phyloP scores from a whole-genome alignment of 2,113 vertebrate species.

The Microcebus griseorufus region DNA sequence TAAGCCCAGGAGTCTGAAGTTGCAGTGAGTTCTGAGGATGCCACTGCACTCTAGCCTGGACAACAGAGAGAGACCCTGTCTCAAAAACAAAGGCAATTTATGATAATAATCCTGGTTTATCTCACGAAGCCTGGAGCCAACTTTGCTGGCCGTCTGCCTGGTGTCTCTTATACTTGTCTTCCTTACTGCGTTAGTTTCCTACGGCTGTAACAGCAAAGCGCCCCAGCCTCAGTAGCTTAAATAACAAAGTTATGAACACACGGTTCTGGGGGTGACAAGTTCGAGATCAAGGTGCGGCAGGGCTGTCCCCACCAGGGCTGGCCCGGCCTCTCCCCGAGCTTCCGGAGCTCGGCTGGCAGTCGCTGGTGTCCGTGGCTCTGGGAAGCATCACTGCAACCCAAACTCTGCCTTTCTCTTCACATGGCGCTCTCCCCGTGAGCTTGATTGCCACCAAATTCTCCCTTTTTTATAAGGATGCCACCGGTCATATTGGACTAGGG shows the following conservation, averaged over 20 bases:
- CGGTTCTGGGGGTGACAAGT: not conserved
- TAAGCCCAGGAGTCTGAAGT: no score
- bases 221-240: not conserved
- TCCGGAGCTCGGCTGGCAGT: rapidly evolving
- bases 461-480: not conserved
- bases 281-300: not conserved
- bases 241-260: no score
- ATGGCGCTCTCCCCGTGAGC: rapidly evolving
- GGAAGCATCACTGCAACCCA: rapidly evolving
- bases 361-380: rapidly evolving
- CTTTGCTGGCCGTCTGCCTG: rapidly evolving
- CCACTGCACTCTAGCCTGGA: no score
- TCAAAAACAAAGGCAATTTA: not conserved
- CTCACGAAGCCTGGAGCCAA: rapidly evolving
- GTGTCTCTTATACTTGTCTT: rapidly evolving
- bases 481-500: no score
- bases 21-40: no score
- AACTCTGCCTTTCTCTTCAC: not conserved
- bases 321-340: rapidly evolving
- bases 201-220: rapidly evolving
- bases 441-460: not conserved
- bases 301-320: not conserved
- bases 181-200: not conserved
- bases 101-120: not conserved
- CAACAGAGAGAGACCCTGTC: no score